These are phyloP conservation scores for Diogma glabrata DNA, from an alignment of 2,888 invertebrate species.

Conservation along the genomic window DNA sequence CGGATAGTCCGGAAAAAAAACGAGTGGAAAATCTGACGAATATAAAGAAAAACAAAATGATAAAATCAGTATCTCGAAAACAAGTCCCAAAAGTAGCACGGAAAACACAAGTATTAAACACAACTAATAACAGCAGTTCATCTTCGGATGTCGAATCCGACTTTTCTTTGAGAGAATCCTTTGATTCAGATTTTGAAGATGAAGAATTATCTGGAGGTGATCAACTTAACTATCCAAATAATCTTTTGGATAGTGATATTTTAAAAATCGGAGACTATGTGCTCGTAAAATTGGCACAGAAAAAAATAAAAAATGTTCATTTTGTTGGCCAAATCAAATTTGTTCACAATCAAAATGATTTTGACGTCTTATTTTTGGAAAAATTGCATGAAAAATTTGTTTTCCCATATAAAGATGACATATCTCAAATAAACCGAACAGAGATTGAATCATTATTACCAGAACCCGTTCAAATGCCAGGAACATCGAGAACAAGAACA, in stretches of 20 bases:
- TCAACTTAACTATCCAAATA: not conserved
- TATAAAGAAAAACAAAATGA: not conserved
- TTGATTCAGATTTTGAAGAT: too few relatives aligned
- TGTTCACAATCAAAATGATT: not conserved
- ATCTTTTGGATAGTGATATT: not conserved
- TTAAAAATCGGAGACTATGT: not conserved
- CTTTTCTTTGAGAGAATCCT: too few relatives aligned
- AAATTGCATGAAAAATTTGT: too few relatives aligned
- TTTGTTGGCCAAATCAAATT: not conserved
- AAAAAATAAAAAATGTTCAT: not conserved
- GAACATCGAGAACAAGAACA: not conserved
- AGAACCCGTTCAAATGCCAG: not conserved
- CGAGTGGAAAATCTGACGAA: not conserved
- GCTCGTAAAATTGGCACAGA: not conserved
- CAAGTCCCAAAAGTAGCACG: too few relatives aligned
- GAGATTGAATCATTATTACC: not conserved
- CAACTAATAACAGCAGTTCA: too few relatives aligned
- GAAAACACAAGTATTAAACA: too few relatives aligned
- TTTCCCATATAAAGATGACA: too few relatives aligned
- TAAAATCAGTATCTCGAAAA: too few relatives aligned
- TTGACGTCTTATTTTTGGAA: too few relatives aligned
- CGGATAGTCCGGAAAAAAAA: not conserved
- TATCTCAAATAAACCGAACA: too few relatives aligned
- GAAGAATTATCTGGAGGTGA: too few relatives aligned
- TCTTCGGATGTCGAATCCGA: too few relatives aligned